phyloP scores from a whole-genome alignment of 2,888 invertebrate species.

The Clistopyga incitator region DNA sequence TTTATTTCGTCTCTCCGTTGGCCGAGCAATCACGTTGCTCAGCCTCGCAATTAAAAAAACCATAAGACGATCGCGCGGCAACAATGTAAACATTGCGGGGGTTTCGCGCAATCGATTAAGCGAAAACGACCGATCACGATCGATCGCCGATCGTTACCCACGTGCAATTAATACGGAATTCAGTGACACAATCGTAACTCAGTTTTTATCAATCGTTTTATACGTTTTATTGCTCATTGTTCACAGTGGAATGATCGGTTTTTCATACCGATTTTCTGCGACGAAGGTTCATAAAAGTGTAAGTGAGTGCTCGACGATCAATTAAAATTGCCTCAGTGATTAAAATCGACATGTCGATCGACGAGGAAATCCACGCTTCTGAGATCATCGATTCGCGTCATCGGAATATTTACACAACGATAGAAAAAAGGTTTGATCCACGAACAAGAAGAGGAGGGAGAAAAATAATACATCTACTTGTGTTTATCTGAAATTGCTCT shows the following conservation, averaged over 20 bases:
- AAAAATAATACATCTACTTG: constrained; percentile 25
- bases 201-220: constrained; percentile 16
- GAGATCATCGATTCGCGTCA: constrained; percentile 55
- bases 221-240: constrained; percentile 47
- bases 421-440: constrained; percentile 56
- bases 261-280: not conserved
- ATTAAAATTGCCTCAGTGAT: constrained; percentile 3
- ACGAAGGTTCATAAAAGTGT: constrained; percentile 33
- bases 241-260: constrained; percentile 32
- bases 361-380: constrained; percentile 36
- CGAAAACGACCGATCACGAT: constrained; percentile 40
- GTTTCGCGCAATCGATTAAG: constrained; percentile 22
- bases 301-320: constrained; percentile 24
- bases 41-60: not conserved
- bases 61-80: not conserved
- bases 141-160: constrained; percentile 14
- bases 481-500: constrained; percentile 55
- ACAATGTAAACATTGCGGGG: constrained; percentile 23
- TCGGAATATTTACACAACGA: constrained; percentile 40
- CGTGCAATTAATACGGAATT: constrained; percentile 60
- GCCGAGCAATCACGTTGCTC: constrained; percentile 54
- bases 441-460: not conserved
- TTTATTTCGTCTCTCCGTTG: constrained; percentile 21
- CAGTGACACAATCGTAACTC: constrained; percentile 56
- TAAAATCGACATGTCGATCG: constrained; percentile 49